phyloP scores from a whole-genome alignment of 2,113 vertebrate genomes.

The Psilopsiagon aurifrons region DNA sequence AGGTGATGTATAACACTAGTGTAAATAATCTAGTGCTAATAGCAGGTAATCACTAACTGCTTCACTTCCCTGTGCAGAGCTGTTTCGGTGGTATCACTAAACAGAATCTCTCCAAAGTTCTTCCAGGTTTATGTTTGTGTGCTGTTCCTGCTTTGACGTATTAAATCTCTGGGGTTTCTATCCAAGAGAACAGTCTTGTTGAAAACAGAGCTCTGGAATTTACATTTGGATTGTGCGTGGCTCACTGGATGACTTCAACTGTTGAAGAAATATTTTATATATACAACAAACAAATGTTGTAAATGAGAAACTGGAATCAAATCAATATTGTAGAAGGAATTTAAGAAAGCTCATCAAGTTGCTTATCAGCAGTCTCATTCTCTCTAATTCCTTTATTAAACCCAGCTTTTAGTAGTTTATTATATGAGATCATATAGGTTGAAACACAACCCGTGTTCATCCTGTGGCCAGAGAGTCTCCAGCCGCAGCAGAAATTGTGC shows the following conservation, averaged over 20 bases:
- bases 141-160: not conserved
- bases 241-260: not conserved
- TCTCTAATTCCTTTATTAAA: slow-evolving; percentile 46
- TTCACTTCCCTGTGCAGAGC: not conserved
- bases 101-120: not conserved
- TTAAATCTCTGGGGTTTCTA: not conserved
- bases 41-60: not conserved
- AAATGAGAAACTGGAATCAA: slow-evolving; percentile 35
- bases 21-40: not conserved
- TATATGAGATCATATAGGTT: slow-evolving; percentile 20
- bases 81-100: not conserved
- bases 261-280: slow-evolving; percentile 16
- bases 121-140: not conserved
- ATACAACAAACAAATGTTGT: not conserved
- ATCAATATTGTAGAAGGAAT: slow-evolving; percentile 20
- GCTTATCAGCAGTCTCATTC: slow-evolving; percentile 37
- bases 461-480: not conserved
- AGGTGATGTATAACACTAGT: not conserved
- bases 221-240: not conserved
- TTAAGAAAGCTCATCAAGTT: slow-evolving; percentile 22
- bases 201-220: slow-evolving; percentile 36
- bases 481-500: not conserved
- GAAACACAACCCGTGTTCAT: not conserved
- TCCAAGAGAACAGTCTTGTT: not conserved
- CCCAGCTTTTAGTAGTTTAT: not conserved